These are phyloP conservation scores for Magallana gigas DNA, from an alignment of 1,140 invertebrate genomes.

Conservation along the genomic window DNA sequence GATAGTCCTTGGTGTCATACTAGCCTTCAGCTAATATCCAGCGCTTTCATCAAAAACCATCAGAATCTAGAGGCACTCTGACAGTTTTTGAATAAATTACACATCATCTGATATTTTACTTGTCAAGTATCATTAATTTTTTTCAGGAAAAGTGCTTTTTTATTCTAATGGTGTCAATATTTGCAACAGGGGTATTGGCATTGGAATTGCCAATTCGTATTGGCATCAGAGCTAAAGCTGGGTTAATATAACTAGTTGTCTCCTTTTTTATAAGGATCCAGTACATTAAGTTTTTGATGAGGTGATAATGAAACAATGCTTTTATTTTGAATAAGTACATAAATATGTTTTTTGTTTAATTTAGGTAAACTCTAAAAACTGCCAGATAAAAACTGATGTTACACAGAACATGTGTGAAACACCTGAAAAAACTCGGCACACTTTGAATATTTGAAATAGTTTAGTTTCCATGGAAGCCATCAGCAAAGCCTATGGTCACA, in stretches of 20 bases:
- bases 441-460: conserved; percentile 28
- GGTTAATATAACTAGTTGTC: too few relatives aligned
- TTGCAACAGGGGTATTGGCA: background rate
- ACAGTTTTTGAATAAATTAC: conserved; percentile 24
- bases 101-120: background rate
- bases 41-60: background rate
- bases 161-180: conserved; percentile 22
- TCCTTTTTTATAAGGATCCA: too few relatives aligned
- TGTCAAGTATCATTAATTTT: conserved; percentile 33
- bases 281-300: background rate
- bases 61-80: background rate
- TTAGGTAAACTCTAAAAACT: background rate
- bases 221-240: background rate
- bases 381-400: background rate
- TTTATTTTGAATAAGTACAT: background rate
- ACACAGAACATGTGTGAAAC: conserved; percentile 14
- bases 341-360: conserved; percentile 15
- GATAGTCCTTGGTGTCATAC: background rate
- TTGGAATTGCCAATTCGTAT: background rate
- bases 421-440: background rate
- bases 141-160: conserved; percentile 27
- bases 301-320: conserved; percentile 17
- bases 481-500: conserved; percentile 24
- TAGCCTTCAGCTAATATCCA: conserved; percentile 1
- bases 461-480: conserved; percentile 26